Evolutionary conservation across 2,113 vertebrate species (phyloP).

Genomic region (Uria lomvia): DNA sequence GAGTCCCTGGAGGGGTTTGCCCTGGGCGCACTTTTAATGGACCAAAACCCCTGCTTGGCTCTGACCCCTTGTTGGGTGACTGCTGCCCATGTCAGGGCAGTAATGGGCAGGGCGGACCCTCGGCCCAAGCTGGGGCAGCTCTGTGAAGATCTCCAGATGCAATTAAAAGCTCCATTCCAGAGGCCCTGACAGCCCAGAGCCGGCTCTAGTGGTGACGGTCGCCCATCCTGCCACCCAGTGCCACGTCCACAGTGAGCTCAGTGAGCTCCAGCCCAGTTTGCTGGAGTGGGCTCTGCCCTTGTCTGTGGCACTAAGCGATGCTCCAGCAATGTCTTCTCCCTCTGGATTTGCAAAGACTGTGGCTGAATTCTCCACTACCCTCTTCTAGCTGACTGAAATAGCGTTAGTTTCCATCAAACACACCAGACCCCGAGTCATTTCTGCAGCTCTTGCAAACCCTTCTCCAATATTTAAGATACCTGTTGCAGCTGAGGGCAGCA

Average conservation of each 20-base stretch:
- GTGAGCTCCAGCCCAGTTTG: neutral
- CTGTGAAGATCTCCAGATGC: neutral
- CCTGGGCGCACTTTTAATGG: too few relatives aligned
- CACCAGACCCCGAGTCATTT: neutral
- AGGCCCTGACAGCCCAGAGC: accelerated
- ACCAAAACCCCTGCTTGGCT: neutral
- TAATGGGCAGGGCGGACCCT: neutral
- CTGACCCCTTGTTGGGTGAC: neutral
- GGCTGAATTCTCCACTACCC: neutral
- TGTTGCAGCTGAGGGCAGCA: neutral
- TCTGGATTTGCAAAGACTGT: neutral
- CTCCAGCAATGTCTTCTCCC: neutral
- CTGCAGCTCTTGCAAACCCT: neutral
- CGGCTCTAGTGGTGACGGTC: accelerated
- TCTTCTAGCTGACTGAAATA: neutral
- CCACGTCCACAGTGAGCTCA: accelerated
- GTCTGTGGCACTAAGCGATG: accelerated
- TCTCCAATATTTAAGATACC: too few relatives aligned
- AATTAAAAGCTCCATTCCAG: neutral
- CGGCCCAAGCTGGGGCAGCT: accelerated
- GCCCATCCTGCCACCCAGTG: accelerated
- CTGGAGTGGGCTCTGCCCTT: neutral
- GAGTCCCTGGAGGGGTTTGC: neutral
- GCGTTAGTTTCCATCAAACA: too few relatives aligned
- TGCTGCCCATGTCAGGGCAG: neutral